Conservation (phyloP, 2,113 vertebrate genomes). For the Pelecanoides urinatrix region DNA sequence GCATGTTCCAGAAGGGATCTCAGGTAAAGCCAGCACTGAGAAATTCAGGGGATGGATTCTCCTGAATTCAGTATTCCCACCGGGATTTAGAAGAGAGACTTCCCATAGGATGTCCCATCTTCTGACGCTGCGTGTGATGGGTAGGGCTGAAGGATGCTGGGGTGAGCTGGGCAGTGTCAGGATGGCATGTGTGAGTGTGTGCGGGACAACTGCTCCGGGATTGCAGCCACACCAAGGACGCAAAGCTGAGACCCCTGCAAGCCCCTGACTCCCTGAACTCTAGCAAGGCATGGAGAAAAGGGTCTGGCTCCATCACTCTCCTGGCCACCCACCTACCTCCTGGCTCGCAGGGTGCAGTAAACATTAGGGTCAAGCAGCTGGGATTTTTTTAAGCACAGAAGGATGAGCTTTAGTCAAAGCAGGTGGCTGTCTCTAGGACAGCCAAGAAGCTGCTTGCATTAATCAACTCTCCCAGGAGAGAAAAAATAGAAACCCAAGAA, state of each 20-base stretch:
- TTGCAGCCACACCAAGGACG: accelerated
- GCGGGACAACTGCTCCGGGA: accelerated
- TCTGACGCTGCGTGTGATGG: neutral
- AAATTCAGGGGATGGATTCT: neutral
- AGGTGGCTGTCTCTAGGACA: neutral
- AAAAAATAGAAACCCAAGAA: neutral
- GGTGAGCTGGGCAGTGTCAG: neutral
- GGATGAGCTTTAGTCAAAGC: neutral
- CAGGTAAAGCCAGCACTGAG: neutral
- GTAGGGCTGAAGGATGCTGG: neutral
- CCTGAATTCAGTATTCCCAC: neutral
- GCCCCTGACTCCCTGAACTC: accelerated
- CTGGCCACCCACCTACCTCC: neutral
- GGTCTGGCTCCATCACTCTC: neutral
- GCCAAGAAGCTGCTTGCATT: neutral
- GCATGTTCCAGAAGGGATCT: neutral
- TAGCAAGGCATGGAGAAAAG: neutral
- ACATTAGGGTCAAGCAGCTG: neutral
- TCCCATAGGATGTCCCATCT: neutral
- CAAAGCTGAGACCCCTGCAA: neutral
- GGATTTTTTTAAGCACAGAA: neutral
- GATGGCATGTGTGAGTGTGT: accelerated
- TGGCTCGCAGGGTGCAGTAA: accelerated
- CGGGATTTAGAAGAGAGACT: neutral
- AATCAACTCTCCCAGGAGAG: neutral